phyloP scores from a whole-genome alignment of 2,888 invertebrate genomes.

The Diaphora mendica region DNA sequence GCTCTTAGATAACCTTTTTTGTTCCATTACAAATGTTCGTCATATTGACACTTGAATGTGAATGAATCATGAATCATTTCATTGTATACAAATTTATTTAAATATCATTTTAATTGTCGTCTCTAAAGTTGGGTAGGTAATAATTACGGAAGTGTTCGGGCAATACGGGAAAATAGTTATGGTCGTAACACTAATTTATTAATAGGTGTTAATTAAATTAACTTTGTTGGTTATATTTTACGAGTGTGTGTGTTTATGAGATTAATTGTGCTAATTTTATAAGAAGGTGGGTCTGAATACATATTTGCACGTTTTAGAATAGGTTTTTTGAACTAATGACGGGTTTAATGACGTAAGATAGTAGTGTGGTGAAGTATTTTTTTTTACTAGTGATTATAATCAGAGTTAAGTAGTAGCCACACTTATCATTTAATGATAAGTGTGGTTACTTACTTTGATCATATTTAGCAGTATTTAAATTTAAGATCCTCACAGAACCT shows the following conservation, averaged over 20 bases:
- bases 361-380: background rate
- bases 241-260: background rate
- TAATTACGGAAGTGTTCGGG: slow-evolving; percentile 13
- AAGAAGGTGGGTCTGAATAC: background rate
- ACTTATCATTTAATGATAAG: too few species aligned
- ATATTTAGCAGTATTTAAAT: too few species aligned
- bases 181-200: slow-evolving; percentile 7
- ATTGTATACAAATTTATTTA: slow-evolving; percentile 59
- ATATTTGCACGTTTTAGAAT: background rate
- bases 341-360: background rate
- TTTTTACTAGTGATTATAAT: too few species aligned
- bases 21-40: slow-evolving; percentile 46
- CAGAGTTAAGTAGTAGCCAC: too few species aligned
- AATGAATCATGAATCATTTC: slow-evolving; percentile 54
- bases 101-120: slow-evolving; percentile 48
- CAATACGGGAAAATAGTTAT: background rate
- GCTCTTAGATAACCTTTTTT: slow-evolving; percentile 42
- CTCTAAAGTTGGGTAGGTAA: slow-evolving; percentile 8
- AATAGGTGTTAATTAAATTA: slow-evolving; percentile 2
- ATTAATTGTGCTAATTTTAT: slow-evolving; percentile 5
- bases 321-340: background rate
- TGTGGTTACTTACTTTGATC: too few species aligned
- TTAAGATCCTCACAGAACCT: too few species aligned
- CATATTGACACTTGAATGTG: slow-evolving; percentile 43
- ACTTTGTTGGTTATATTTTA: background rate